Base-by-base conservation (phyloP, 2,113 vertebrate species). In the Carlito syrichta region DNA sequence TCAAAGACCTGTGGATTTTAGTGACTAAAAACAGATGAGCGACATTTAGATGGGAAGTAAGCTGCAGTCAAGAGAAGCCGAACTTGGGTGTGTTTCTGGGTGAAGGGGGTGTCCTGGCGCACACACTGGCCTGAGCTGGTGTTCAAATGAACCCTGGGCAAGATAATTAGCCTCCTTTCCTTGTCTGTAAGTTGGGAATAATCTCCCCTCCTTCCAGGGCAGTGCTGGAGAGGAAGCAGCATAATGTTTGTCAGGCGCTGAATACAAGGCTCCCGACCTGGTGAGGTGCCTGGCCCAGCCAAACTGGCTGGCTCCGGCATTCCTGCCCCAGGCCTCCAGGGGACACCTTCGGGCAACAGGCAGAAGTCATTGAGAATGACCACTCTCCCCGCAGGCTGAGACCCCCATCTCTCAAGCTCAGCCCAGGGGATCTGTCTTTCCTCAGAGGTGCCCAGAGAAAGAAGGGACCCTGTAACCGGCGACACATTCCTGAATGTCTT, bases 161-260 rank as follows among this genome's bases (percentile, higher is more conserved):
- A 52, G 35, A 35, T 23, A 23, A 19, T 0, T 3, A 40, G 52
- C 43, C 78, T 93, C 82, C 2, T n/a, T 58, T 93, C 94, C 89
- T 86, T 6, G 1, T 32, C 68, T 32, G 69, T 22, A 35, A 56
- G 30, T 17, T 48, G 30, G 25, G 27, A 94, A 50, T 43, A 2
- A 30, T 9, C 38, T 43, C 74, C 56, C n/a, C 4, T 79, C 48
- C 54, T 84, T 45, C 12, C 22, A 60, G 54, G 20, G 22, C 10
- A 7, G 25, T 73, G 22, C 35, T 0, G 1, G 6, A 43, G 23
- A 69, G 69, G n/a, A 84, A 50, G 2, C 2, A 20, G 56, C 22
- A 45, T 35, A 10, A 52, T 20, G 32, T 0, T 1, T 2, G 8
- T 76, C 66, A 45, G 10, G 23, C 20, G 13, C 13, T 0, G 4